Evolutionary conservation across 2,113 vertebrate genomes (phyloP).

Genomic region (Solea senegalensis): DNA sequence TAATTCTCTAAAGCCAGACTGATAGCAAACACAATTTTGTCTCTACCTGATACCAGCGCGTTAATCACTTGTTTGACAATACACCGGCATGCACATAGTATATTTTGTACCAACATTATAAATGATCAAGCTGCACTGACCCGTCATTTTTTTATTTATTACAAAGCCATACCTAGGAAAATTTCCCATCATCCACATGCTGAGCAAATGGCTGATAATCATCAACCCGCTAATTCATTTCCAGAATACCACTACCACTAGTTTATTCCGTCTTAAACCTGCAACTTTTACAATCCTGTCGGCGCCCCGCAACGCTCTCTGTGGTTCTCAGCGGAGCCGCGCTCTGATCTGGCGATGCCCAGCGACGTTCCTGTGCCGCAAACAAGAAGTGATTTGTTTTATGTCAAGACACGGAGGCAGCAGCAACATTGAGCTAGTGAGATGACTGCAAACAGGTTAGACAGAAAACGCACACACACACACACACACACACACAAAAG

Average conservation of each 20-base stretch:
- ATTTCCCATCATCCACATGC: not conserved
- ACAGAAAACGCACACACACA: too few relatives aligned
- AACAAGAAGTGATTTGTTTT: too few relatives aligned
- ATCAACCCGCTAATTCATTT: not conserved
- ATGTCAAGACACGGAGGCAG: too few relatives aligned
- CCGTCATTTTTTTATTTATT: constrained; percentile 36
- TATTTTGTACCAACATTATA: constrained; percentile 29
- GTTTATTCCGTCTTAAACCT: not conserved
- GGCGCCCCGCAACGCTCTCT: too few relatives aligned
- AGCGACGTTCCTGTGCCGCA: too few relatives aligned
- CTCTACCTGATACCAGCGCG: constrained; percentile 29
- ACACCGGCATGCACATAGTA: constrained; percentile 11
- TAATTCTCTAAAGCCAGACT: not conserved
- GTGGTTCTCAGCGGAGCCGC: too few relatives aligned
- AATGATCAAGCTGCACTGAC: constrained; percentile 4
- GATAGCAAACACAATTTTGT: constrained; percentile 5
- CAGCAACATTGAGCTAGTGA: too few relatives aligned
- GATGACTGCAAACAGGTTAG: too few relatives aligned
- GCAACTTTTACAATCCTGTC: too few relatives aligned
- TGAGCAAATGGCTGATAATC: constrained; percentile 19
- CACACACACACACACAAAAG: too few relatives aligned
- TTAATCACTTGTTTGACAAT: constrained; percentile 31
- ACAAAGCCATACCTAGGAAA: constrained; percentile 6
- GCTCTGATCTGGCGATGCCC: too few relatives aligned
- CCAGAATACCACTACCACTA: not conserved